Conservation (phyloP, 2,888 invertebrate genomes). For the Melinopterus prodromus region DNA sequence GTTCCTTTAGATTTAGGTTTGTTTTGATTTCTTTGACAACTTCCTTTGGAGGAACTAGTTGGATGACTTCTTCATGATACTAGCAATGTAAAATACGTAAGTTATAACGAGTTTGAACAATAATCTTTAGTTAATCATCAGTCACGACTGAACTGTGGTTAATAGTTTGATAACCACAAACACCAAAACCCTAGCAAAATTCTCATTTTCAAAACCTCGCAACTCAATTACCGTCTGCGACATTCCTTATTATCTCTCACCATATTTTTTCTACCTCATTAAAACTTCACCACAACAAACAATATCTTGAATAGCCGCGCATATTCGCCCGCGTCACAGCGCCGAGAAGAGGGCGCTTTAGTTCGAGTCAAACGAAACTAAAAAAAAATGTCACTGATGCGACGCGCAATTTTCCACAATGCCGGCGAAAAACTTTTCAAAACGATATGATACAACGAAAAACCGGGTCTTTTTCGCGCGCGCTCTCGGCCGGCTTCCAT, state of each 20-base stretch:
- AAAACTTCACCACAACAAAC: background rate
- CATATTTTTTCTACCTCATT: background rate
- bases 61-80: too few species aligned
- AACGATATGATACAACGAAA: slow-evolving; percentile 42
- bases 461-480: slow-evolving; percentile 32
- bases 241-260: background rate
- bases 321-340: background rate
- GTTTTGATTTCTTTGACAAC: too few species aligned
- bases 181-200: too few species aligned
- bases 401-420: slow-evolving; percentile 27
- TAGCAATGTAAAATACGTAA: too few species aligned
- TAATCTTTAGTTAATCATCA: too few species aligned
- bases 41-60: too few species aligned
- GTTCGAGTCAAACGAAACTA: background rate
- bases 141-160: too few species aligned
- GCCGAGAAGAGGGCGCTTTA: background rate
- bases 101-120: too few species aligned
- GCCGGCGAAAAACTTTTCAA: slow-evolving; percentile 35
- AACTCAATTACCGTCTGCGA: too few species aligned
- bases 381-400: background rate
- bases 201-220: too few species aligned
- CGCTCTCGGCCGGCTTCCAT: background rate
- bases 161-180: too few species aligned
- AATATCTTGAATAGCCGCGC: background rate
- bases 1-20: too few species aligned